phyloP scores from a whole-genome alignment of 1,140 invertebrate genomes.

The Aphaenogaster floridana region DNA sequence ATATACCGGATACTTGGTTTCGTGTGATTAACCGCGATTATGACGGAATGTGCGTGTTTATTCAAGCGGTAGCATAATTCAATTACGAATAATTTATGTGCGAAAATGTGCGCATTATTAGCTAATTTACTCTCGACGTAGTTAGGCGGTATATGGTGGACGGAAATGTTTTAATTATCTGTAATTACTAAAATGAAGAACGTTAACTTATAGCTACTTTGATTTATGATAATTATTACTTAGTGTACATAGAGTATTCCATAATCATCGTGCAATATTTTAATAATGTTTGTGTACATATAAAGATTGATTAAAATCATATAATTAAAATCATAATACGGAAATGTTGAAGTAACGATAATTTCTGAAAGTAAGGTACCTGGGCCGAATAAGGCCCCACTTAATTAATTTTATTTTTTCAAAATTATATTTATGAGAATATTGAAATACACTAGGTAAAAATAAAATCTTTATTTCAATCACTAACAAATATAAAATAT shows the following conservation, averaged over 20 bases:
- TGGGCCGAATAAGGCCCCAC: too few species aligned
- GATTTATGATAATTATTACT: constrained; percentile 25
- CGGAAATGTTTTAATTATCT: not conserved
- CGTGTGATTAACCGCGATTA: constrained; percentile 18
- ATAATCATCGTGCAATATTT: not conserved
- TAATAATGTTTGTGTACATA: not conserved
- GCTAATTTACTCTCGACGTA: constrained; percentile 13
- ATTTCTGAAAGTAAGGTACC: not conserved
- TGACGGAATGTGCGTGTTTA: not conserved
- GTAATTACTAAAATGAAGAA: constrained; percentile 16
- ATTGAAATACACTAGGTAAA: too few species aligned
- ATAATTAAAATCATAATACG: not conserved
- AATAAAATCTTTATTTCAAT: too few species aligned
- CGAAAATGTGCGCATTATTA: constrained; percentile 1
- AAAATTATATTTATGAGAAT: too few species aligned
- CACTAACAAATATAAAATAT: too few species aligned
- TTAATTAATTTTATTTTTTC: too few species aligned
- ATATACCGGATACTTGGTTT: not conserved
- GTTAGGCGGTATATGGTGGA: not conserved
- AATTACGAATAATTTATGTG: constrained; percentile 19
- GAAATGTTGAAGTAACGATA: not conserved
- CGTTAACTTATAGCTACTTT: not conserved
- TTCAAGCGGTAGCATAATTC: not conserved
- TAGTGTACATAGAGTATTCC: not conserved
- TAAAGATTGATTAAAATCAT: not conserved